Evolutionary conservation across 2,888 invertebrate species (phyloP).

Genomic region (Chymomyza procnemis): DNA sequence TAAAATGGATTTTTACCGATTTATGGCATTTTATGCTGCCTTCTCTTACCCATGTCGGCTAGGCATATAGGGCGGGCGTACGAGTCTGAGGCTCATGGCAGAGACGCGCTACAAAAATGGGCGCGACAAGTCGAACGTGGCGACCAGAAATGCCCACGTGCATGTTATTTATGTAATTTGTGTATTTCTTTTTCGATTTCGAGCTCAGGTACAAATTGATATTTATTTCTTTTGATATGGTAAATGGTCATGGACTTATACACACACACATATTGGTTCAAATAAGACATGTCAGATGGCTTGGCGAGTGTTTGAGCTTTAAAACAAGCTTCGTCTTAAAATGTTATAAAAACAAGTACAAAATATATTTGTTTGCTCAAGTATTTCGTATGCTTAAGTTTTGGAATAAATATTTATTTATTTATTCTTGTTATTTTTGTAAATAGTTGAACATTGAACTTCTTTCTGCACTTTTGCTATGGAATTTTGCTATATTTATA

Average conservation of each 20-base stretch:
- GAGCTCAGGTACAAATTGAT: slow-evolving; percentile 52
- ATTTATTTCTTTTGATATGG: slow-evolving; percentile 43
- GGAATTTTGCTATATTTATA: no score
- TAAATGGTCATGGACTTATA: slow-evolving; percentile 21
- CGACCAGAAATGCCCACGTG: slow-evolving; percentile 19
- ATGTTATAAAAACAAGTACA: no score
- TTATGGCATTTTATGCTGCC: slow-evolving; percentile 46
- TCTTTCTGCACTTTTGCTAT: no score
- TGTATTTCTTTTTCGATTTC: slow-evolving; percentile 36
- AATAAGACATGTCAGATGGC: slow-evolving; percentile 2
- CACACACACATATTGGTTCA: slow-evolving; percentile 6
- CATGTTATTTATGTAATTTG: slow-evolving; percentile 46
- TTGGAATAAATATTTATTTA: no score
- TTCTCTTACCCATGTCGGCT: slow-evolving; percentile 4
- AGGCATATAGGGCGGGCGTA: not conserved
- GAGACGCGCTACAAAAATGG: slow-evolving; percentile 22
- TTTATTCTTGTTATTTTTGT: no score
- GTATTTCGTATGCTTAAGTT: no score
- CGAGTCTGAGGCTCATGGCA: not conserved
- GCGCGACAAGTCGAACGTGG: slow-evolving; percentile 5
- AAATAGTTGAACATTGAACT: no score
- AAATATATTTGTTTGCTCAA: no score
- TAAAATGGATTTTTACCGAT: slow-evolving; percentile 56
- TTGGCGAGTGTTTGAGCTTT: not conserved
- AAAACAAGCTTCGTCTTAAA: not conserved